A percentile compares a stretch with the other conserved stretches of the same genome.
These are phyloP conservation scores for Sycophaga agraensis DNA, from an alignment of 1,140 invertebrate species.

Conservation along the genomic window DNA sequence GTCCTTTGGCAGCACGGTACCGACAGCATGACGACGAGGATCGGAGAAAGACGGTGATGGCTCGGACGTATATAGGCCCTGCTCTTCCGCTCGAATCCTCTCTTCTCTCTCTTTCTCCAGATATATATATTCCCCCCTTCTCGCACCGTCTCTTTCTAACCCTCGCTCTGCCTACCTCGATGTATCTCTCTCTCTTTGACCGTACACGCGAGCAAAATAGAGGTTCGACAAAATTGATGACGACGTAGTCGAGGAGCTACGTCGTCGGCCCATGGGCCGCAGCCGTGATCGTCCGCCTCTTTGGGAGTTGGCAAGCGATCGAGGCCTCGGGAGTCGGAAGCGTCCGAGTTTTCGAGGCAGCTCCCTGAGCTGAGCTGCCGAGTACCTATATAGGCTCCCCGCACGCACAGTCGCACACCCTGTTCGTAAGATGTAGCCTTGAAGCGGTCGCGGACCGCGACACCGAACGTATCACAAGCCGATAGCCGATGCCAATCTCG, in stretches of 20 bases:
- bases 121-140: no score
- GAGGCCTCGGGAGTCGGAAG: background rate
- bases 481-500: no score
- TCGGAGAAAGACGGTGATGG: background rate
- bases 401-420: no score
- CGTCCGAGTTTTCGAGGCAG: no score
- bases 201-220: background rate
- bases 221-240: conserved; percentile 4
- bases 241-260: background rate
- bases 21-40: conserved; percentile 11
- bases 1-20: background rate
- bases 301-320: background rate
- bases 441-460: no score
- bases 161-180: background rate
- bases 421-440: no score
- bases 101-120: no score
- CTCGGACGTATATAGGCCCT: background rate
- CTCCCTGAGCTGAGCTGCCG: no score
- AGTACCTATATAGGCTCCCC: no score
- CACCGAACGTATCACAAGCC: no score
- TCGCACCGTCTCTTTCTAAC: background rate
- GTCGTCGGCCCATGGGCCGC: background rate
- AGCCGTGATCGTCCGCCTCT: no score
- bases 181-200: background rate
- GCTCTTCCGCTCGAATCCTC: no score